Conservation (phyloP, 2,888 invertebrate genomes). For the Scaptomyza parva region DNA sequence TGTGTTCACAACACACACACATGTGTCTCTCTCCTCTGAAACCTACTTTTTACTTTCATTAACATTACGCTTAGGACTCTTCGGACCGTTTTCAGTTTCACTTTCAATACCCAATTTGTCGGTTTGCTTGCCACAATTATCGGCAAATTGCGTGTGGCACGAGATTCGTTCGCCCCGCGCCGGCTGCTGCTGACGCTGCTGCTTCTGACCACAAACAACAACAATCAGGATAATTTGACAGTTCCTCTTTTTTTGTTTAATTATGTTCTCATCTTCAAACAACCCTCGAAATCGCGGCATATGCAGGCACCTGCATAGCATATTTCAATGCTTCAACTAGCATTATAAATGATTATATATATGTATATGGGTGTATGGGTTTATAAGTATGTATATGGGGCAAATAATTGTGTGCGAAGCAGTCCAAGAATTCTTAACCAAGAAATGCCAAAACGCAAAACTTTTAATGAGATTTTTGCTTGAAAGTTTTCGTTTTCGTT, state of each 20-base stretch:
- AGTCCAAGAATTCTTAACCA: conserved; percentile 35
- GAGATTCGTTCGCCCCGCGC: conserved; percentile 24
- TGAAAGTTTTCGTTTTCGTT: conserved; percentile 30
- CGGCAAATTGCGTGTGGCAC: conserved; percentile 57
- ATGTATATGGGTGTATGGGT: no score
- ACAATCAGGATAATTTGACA: conserved; percentile 24
- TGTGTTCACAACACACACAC: conserved; percentile 11
- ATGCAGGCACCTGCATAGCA: conserved; percentile 39
- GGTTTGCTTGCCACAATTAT: conserved; percentile 16
- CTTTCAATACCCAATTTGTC: conserved; percentile 1
- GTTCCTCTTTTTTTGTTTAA: background rate
- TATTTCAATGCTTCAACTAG: background rate
- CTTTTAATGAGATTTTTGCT: conserved; percentile 72
- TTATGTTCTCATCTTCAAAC: conserved; percentile 4
- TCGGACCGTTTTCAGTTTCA: conserved; percentile 16
- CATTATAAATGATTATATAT: background rate
- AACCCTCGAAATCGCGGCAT: conserved; percentile 33
- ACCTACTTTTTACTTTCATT: conserved; percentile 22
- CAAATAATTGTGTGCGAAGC: conserved; percentile 53
- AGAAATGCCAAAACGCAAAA: conserved; percentile 54
- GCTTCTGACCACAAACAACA: conserved; percentile 40
- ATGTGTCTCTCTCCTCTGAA: conserved; percentile 7
- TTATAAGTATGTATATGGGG: conserved; percentile 6
- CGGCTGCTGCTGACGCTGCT: conserved; percentile 46
- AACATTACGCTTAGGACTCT: conserved; percentile 1